Evolutionary conservation across 1,140 invertebrate species (phyloP).

Genomic region (Aphelinus atriplicis): DNA sequence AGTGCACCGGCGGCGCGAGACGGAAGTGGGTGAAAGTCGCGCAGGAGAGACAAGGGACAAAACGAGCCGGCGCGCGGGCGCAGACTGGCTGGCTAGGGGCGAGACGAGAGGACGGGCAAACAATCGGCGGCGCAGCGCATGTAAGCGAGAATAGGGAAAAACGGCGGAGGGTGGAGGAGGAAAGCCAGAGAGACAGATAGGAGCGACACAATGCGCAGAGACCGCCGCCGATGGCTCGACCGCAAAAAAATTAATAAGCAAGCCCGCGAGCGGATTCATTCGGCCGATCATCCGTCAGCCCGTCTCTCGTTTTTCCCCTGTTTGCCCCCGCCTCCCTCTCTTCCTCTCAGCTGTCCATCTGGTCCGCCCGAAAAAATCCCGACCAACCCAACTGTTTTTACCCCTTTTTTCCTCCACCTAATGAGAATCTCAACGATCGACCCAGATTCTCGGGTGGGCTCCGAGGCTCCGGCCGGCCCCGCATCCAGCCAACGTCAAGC

Average conservation of each 20-base stretch:
- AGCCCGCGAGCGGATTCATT: slow-evolving; percentile 33
- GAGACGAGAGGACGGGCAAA: background rate
- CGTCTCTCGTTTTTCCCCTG: too few species aligned
- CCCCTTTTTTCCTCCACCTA: slow-evolving; percentile 41
- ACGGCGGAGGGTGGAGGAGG: background rate
- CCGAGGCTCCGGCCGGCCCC: background rate
- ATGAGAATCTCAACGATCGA: slow-evolving; percentile 63
- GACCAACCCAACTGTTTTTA: background rate
- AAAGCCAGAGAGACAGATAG: background rate
- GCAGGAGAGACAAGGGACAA: background rate
- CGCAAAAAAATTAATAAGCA: slow-evolving; percentile 48
- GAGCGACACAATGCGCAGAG: background rate
- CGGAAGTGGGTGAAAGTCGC: background rate
- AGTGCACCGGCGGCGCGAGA: slow-evolving; percentile 7
- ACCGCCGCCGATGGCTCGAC: background rate
- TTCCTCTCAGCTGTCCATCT: too few species aligned
- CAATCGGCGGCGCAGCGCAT: background rate
- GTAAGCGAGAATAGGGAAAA: too few species aligned
- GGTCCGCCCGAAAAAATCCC: too few species aligned
- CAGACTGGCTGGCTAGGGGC: background rate
- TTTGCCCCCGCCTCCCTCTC: too few species aligned
- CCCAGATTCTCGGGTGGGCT: slow-evolving; percentile 50
- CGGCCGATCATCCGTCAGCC: slow-evolving; percentile 26
- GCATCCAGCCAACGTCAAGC: slow-evolving; percentile 48
- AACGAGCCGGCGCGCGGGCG: slow-evolving; percentile 9